Evolutionary conservation across 2,113 vertebrate species (phyloP).

Genomic region (Oncorhynchus nerka): DNA sequence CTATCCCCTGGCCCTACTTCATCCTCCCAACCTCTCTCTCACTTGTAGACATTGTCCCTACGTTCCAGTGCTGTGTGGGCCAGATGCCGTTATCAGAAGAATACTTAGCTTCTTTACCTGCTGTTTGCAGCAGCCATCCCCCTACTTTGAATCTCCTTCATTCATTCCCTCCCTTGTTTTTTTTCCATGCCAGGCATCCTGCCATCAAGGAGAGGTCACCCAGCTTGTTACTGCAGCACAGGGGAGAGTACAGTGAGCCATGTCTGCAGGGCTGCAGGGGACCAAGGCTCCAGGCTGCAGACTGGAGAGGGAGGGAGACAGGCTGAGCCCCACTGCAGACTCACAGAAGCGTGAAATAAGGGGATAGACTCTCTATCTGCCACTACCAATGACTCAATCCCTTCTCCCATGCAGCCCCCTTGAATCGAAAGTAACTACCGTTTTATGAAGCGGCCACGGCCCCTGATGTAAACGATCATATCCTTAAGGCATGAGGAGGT

Average conservation of each 20-base stretch:
- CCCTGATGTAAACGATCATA: neutral
- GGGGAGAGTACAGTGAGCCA: slow-evolving; percentile 28
- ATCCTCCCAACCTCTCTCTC: slow-evolving; percentile 2
- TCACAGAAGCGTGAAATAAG: slow-evolving; percentile 40
- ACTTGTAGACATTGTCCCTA: neutral
- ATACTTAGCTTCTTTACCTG: slow-evolving; percentile 43
- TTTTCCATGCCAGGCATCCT: slow-evolving; percentile 26
- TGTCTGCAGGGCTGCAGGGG: slow-evolving; percentile 4
- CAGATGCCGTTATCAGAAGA: neutral
- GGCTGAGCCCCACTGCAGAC: neutral
- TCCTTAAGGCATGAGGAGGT: no score
- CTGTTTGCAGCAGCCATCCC: slow-evolving; percentile 29
- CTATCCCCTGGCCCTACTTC: neutral
- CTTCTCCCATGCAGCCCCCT: neutral
- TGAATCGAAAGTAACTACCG: neutral
- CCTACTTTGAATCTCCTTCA: neutral
- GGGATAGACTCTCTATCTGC: slow-evolving; percentile 30
- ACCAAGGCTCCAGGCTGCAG: slow-evolving; percentile 9
- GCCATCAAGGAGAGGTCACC: slow-evolving; percentile 36
- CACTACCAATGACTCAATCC: slow-evolving; percentile 36
- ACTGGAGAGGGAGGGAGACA: no score
- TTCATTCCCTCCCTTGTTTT: neutral
- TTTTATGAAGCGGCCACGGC: neutral
- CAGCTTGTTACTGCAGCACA: slow-evolving; percentile 34
- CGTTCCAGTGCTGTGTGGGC: neutral